Conservation (phyloP, 2,113 vertebrate species). For the Dasypus novemcinctus region DNA sequence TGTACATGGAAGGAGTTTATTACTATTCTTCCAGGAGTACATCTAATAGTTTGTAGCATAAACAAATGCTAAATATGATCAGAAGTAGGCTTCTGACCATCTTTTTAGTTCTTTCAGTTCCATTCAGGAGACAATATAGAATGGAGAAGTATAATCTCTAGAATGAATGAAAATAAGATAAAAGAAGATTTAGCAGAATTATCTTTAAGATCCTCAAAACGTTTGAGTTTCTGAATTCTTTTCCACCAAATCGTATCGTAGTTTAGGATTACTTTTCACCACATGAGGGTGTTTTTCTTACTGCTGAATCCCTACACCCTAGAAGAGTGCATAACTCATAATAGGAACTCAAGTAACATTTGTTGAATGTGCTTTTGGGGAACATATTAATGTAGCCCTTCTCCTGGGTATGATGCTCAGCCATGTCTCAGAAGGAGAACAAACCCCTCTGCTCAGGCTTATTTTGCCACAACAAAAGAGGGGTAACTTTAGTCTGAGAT, state of each 20-base stretch:
- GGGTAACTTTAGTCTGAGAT: background rate
- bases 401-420: background rate
- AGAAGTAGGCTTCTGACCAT: background rate
- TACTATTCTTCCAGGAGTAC: background rate
- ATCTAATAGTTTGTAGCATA: background rate
- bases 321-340: background rate
- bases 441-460: background rate
- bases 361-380: background rate
- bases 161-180: conserved; percentile 25
- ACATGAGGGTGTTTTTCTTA: background rate
- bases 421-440: background rate
- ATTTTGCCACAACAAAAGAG: background rate
- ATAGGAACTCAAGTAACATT: background rate
- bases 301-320: background rate
- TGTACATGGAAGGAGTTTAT: background rate
- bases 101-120: background rate
- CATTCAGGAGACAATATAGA: background rate
- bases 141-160: background rate
- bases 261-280: background rate
- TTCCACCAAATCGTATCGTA: background rate
- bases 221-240: conserved; percentile 24
- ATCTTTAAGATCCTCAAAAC: background rate
- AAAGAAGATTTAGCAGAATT: conserved; percentile 32
- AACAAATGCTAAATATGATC: background rate
- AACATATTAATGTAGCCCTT: background rate